Evolutionary conservation across 2,888 invertebrate genomes (phyloP), one percentile per base, ranked within the genome.

Genomic region (Drosophila niveifrons): DNA sequence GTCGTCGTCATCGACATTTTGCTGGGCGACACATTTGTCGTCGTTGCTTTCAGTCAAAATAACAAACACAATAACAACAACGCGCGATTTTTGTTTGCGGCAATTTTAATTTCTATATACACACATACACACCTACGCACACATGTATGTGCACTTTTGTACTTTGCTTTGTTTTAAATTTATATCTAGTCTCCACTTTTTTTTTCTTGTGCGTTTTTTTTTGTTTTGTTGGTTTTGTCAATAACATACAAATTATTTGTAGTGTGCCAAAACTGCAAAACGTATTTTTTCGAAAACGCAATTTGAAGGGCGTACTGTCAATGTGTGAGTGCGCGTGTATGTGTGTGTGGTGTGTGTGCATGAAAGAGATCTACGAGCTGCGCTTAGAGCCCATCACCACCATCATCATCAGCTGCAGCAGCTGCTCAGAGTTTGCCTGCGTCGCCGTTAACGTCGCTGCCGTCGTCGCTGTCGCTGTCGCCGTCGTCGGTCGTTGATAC

Each of bases 401-500:
- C 76, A 77, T 64, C 76, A 23, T 4, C 23, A 23, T 23, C 23
- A 77, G 72, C 77, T 72, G 74, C 56, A 13, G 63, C 66, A 50
- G 62, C 61, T 55, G 52, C 48, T 43, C 43, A 36, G 11, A 46
- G 46, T 47, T 47, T 52, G 55, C 77, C 58, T 72, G 56, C 57
- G 57, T 47, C 41, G 47, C 31, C 43, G 28, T 11, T 36, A 36
- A 36, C 58, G 76, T 57, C 57, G 57, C 51, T 44, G 47, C 31
- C 43, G 18, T 10, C 39, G 57, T 70, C 66, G 59, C 48, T 15
- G 58, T 57, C 31, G 66, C 18, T 13, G 63, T 17, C 48, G 18
- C 34, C 59, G 51, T 4, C 46, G 58, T 34, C 62, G 79, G 77
- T 81, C 79, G 84, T 81, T 81, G 75, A 83, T 81, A 83, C 72